Conservation (phyloP, 2,113 vertebrate species). For the Capreolus pygargus region DNA sequence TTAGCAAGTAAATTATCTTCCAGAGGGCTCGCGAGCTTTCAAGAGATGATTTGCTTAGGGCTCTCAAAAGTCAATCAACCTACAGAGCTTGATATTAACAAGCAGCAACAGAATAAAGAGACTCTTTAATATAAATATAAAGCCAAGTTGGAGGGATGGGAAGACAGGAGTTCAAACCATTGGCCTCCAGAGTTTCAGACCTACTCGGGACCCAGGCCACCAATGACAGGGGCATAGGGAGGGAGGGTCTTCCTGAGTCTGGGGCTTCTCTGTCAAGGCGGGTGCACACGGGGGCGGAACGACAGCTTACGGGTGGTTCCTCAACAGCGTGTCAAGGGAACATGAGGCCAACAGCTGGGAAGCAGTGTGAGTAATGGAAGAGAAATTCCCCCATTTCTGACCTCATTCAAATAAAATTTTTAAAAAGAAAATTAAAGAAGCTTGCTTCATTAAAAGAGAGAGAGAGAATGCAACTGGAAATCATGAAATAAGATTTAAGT, state of each 20-base stretch:
- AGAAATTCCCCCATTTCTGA: slow-evolving; percentile 45
- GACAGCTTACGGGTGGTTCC: neutral
- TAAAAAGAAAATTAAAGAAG: slow-evolving; percentile 66
- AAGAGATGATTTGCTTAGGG: neutral
- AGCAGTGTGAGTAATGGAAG: slow-evolving; percentile 44
- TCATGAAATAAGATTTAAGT: slow-evolving; percentile 39
- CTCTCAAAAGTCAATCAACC: slow-evolving; percentile 21
- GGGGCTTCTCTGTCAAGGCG: neutral
- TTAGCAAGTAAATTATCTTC: slow-evolving; percentile 14
- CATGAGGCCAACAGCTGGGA: slow-evolving; percentile 47
- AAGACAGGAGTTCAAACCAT: neutral
- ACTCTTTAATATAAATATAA: neutral
- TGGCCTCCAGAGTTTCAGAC: neutral
- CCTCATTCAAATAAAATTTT: slow-evolving; percentile 67
- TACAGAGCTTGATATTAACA: neutral
- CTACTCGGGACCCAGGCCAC: neutral
- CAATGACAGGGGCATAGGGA: neutral
- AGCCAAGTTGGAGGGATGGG: neutral
- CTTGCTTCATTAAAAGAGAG: slow-evolving; percentile 57
- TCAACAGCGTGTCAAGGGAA: neutral
- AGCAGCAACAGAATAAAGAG: neutral
- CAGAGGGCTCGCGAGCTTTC: neutral
- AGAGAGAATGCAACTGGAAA: slow-evolving; percentile 52
- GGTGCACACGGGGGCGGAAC: neutral
- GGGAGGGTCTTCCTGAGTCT: neutral